These are phyloP conservation scores for Agapostemon virescens DNA, from an alignment of 2,888 invertebrate species.

Conservation along the genomic window DNA sequence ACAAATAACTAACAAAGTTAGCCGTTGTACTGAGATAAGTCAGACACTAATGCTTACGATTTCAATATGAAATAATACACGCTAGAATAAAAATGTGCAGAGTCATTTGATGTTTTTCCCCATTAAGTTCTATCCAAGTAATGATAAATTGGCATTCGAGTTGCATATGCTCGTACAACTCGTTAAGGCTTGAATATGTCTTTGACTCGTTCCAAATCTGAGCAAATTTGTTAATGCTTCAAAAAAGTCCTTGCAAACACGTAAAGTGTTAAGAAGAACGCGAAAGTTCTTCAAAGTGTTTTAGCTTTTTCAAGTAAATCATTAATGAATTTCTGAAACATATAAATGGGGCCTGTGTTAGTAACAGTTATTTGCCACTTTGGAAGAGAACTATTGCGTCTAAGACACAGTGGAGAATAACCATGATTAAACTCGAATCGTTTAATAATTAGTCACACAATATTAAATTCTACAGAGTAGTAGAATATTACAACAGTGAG, in stretches of 20 bases:
- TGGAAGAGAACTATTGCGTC: not conserved
- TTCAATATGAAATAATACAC: slow-evolving; percentile 70
- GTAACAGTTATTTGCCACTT: slow-evolving; percentile 19
- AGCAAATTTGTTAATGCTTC: slow-evolving; percentile 69
- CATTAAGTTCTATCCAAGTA: slow-evolving; percentile 54
- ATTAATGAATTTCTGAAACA: slow-evolving; percentile 92
- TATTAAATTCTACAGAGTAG: not conserved
- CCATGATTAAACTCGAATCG: slow-evolving; percentile 8
- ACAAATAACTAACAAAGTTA: slow-evolving; percentile 65
- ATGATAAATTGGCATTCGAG: slow-evolving; percentile 56
- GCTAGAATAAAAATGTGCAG: slow-evolving; percentile 65
- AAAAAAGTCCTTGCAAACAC: slow-evolving; percentile 56
- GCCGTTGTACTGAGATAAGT: slow-evolving; percentile 57
- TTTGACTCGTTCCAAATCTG: slow-evolving; percentile 64
- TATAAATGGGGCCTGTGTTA: slow-evolving; percentile 57
- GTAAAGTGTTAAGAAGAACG: slow-evolving; percentile 44
- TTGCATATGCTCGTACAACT: slow-evolving; percentile 28
- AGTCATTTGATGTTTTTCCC: slow-evolving; percentile 57
- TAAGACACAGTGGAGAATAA: not conserved
- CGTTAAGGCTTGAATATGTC: slow-evolving; percentile 55
- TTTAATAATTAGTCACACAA: slow-evolving; percentile 28
- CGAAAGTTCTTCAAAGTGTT: slow-evolving; percentile 85
- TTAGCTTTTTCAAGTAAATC: slow-evolving; percentile 94
- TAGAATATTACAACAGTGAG: not conserved
- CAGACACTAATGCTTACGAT: slow-evolving; percentile 60